Evolutionary conservation across 2,888 invertebrate species (phyloP), one percentile per base, ranked within the genome.

Genomic region (Catocala fraxini): DNA sequence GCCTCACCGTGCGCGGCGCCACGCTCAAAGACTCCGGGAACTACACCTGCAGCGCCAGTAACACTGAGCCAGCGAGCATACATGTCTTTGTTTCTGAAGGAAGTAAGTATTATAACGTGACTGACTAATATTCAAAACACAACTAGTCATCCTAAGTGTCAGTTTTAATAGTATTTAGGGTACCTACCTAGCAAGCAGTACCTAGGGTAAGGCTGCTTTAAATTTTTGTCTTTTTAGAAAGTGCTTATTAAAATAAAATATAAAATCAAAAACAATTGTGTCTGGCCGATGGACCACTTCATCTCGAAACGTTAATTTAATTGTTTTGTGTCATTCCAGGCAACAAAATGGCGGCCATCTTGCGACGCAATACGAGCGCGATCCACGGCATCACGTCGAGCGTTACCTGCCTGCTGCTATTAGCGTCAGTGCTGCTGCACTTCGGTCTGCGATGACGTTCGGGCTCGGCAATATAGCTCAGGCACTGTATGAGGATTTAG

Each of bases 41-140:
- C 91, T 98, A 98, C 87, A 98, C 98, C 59, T 98, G 98, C 95
- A 97, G 97, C 84, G 98, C 98, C 60, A 97, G 97, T 85, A 98
- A 98, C 90, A 98, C 98, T 64, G 97, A 98, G 90, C 96, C 98
- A 33, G 98, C 98, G 70, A 97, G 97, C 80, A 97, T 98, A 91
- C 97, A 97, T 88, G 98, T 98, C 77, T 98, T 97, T 89, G 98
- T 98, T 78, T 98, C 98, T 55, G 97, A 98, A 96, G 98, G 98
- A 96, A 95, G 95, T 94, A 51, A 92, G 93, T 91, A 72, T 66
- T 46, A 5, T 25, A 25, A 25, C 25, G 25, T 25, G 25, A 25
- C 25, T 4, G 25, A 25, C 25, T 3, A 25, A 4, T 25, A 25
- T 25, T 25, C 25, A 25, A 25, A 25, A 25, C 25, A 25, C 25